Base-by-base conservation (phyloP, 2,888 invertebrate genomes). In the Trachelus stipa region DNA sequence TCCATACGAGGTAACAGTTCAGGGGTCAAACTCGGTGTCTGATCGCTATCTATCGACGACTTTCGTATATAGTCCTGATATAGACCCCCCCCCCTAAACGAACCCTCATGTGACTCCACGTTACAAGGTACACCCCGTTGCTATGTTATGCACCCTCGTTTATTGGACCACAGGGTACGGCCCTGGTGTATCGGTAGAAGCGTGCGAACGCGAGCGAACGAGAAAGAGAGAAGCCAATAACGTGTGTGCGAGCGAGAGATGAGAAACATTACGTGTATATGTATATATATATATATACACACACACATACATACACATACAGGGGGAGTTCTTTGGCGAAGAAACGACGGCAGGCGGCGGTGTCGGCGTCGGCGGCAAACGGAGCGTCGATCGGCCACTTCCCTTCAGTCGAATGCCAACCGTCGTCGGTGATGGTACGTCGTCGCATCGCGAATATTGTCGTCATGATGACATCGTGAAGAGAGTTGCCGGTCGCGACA, bases 351-450 rank as follows among this genome's bases (percentile, higher is more conserved):
- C 84, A 86, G 82, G 83, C 83, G 81, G 83, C 84, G 83, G 79
- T 78, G 76, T 81, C 77, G 76, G 76, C 77, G 79, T 77, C 80
- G 75, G 76, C 71, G 69, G 77, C 75, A 79, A 81, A 80, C 80
- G 77, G 77, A 79, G 80, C 80, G 78, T 81, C 80, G 81, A 82
- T 81, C 81, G 81, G 79, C 75, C 81, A 82, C 80, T 73, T 80
- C 81, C 77, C 79, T 81, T 81, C 83, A 88, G 87, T 88, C 82
- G 81, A 82, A 83, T 84, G 82, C 79, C 83, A 86, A 82, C 84
- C 85, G 83, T 77, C 86, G 87, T 83, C 73, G 85, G 83, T 83
- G 76, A 81, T 77, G 83, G n/a, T 75, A 82, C 81, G 79, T 31
- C 71, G 73, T 30, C 71, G 34, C 23, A 23, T 69, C 76, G 71